These are phyloP conservation scores for Tenthredo notha DNA, from an alignment of 2,888 invertebrate genomes.

Conservation along the genomic window DNA sequence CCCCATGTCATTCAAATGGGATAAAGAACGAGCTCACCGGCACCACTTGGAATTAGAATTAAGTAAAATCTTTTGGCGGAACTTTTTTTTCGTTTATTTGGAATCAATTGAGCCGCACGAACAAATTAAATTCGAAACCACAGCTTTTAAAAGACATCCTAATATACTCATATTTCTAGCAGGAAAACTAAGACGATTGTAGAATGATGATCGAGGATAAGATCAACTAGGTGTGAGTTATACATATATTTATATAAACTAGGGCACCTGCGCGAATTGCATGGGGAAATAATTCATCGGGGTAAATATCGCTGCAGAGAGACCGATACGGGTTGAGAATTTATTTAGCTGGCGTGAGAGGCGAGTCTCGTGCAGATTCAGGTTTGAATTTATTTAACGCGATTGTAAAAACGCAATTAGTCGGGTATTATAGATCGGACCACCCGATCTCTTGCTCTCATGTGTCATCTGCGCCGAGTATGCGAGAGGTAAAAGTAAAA, in stretches of 20 bases:
- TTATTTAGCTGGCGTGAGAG: slow-evolving; percentile 67
- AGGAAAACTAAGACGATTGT: not conserved
- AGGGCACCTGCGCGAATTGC: not conserved
- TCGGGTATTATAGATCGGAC: slow-evolving; percentile 9
- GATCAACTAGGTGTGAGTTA: not conserved
- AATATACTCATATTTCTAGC: not conserved
- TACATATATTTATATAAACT: not conserved
- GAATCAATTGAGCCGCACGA: too few species aligned
- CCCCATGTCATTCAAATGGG: too few species aligned
- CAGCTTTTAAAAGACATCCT: too few species aligned
- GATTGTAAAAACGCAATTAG: slow-evolving; percentile 51
- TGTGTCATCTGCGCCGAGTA: slow-evolving; percentile 4
- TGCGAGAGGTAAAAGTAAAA: not conserved
- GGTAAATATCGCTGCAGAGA: not conserved
- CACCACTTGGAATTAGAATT: too few species aligned
- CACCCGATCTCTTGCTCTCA: slow-evolving; percentile 18
- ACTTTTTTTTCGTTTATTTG: too few species aligned
- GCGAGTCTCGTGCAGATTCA: slow-evolving; percentile 58
- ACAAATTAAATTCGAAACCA: too few species aligned
- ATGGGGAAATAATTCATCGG: not conserved
- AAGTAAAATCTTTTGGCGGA: too few species aligned
- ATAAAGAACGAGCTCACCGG: too few species aligned
- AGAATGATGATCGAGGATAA: not conserved
- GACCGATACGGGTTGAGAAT: slow-evolving; percentile 56
- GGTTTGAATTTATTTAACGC: slow-evolving; percentile 49